phyloP scores from a whole-genome alignment of 2,113 vertebrate genomes.

The Pseudorectes ferrugineus region DNA sequence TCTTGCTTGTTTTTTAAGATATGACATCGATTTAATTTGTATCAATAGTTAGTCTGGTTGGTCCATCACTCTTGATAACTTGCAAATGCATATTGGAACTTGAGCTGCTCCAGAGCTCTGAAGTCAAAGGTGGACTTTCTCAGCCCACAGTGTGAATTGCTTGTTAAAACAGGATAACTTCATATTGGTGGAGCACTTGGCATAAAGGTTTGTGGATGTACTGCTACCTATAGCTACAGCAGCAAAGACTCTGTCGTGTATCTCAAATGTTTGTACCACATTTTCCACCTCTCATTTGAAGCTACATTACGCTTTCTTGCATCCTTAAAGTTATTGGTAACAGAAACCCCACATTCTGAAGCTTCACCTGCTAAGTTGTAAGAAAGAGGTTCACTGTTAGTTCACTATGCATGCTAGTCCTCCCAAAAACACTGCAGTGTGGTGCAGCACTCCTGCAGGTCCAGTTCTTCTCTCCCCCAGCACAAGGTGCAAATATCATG shows the following conservation, averaged over 20 bases:
- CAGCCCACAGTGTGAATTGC: not conserved
- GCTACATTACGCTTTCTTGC: not conserved
- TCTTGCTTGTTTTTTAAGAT: not conserved
- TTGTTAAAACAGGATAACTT: not conserved
- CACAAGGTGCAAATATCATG: not conserved
- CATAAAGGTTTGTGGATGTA: not conserved
- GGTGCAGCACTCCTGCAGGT: not conserved
- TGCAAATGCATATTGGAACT: not conserved
- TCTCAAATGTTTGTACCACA: not conserved
- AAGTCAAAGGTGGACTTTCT: not conserved
- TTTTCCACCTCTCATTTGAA: not conserved
- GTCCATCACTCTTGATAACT: not conserved
- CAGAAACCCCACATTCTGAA: not conserved
- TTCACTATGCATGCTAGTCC: not conserved
- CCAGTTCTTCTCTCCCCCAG: not conserved
- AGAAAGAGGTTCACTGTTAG: not conserved
- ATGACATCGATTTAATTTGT: not conserved
- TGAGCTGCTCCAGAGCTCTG: not conserved
- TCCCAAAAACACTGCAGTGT: not conserved
- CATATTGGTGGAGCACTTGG: not conserved
- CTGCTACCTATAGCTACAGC: not conserved
- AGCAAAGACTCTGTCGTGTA: not conserved
- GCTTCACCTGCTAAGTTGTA: not conserved
- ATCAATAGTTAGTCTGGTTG: not conserved
- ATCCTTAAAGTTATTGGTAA: not conserved